These are phyloP conservation scores for Phylloscopus collybita DNA, from an alignment of 2,797 vertebrate genomes.

Conservation along the genomic window DNA sequence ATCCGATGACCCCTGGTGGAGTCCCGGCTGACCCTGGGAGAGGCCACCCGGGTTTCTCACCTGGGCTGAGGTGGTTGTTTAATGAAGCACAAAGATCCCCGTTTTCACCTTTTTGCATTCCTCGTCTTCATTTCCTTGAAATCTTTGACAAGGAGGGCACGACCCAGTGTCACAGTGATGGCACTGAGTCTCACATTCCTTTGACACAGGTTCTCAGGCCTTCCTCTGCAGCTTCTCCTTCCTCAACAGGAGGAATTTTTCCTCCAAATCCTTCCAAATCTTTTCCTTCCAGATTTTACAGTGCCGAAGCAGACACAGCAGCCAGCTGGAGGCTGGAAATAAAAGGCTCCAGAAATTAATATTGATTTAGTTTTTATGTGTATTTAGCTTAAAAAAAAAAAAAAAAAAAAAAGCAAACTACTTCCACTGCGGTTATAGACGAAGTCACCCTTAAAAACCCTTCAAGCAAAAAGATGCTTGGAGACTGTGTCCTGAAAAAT, in stretches of 20 bases:
- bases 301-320: background rate
- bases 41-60: background rate
- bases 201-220: background rate
- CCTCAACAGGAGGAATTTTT: background rate
- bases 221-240: background rate
- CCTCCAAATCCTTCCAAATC: too few species aligned
- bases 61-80: background rate
- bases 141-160: background rate
- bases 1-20: background rate
- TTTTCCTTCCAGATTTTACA: background rate
- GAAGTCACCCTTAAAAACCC: background rate
- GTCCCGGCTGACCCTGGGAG: fast-evolving
- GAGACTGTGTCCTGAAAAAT: background rate
- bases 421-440: background rate
- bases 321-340: background rate
- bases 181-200: background rate
- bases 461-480: background rate
- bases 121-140: background rate
- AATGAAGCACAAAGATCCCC: fast-evolving
- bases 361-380: background rate
- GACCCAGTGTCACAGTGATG: background rate
- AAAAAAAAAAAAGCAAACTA: background rate
- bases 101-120: background rate
- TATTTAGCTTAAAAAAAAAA: background rate
- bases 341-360: background rate